Base-by-base conservation (phyloP, 2,888 invertebrate species). In the Ommatoiulus sabulosus region DNA sequence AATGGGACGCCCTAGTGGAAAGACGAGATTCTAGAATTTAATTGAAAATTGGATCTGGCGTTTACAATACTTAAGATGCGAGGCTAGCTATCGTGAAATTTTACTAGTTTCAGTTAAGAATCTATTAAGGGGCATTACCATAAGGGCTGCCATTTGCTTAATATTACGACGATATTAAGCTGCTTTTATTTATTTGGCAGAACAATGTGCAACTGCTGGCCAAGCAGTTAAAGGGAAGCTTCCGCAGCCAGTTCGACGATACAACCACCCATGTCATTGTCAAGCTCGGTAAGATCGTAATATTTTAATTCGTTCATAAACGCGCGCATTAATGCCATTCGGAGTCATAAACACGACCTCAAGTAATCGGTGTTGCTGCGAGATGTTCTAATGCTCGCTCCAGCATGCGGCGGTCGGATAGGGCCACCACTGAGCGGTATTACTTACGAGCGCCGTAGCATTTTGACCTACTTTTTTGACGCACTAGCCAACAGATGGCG, bases 211-310 rank as follows among this genome's bases (percentile, higher is more conserved):
- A 72, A 72, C 72, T 72, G 72, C 72, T 72, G 72, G 72, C 72
- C 72, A 72, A 20, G 72, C 72, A 72, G 24, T 72, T 72, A 72
- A 72, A 72, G 72, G 72, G 72, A 24, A 72, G 24, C 72, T 72
- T 72, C 72, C 72, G 24, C 72, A 72, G 24, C 72, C 20, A 72
- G 72, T 72, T 72, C 72, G 24, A 24, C 72, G 72, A 72, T 72
- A n/a, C 72, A n/a, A 72, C 72, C 72, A 72, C 72, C 5, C 72
- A 72, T 24, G 72, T 72, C 72, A 72, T 72, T 72, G 72, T 72
- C 72, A 72, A 72, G 72, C 72, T 72, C 72, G 72, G 72, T 72
- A 72, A 72, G 72, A 72, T 72, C 72, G 72, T 72, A 72, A 72
- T 72, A 72, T 72, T n/a, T 72, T 72, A 72, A 72, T 72, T 72